A percentile compares a stretch with the other conserved stretches of the same genome.
phyloP scores from a whole-genome alignment of 2,888 invertebrate species.

The Metopia argyrocephala region DNA sequence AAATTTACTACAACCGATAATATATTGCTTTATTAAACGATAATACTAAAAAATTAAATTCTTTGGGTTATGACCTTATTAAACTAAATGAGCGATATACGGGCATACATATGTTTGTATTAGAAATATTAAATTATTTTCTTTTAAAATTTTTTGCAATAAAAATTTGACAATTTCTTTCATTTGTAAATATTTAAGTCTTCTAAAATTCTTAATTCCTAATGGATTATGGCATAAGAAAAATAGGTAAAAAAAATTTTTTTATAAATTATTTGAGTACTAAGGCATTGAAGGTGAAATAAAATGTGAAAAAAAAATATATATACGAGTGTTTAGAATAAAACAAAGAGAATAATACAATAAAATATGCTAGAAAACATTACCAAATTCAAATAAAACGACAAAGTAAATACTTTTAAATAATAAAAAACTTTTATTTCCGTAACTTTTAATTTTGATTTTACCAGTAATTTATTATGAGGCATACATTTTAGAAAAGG shows the following conservation, averaged over 20 bases:
- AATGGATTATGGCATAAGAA: constrained; percentile 19
- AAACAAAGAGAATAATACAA: background rate
- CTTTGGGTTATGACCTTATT: too few relatives aligned
- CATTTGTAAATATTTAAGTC: too few relatives aligned
- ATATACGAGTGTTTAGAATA: background rate
- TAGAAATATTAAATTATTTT: too few relatives aligned
- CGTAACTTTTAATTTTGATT: background rate
- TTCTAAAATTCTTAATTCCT: constrained; percentile 30
- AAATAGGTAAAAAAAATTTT: constrained; percentile 3
- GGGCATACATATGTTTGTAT: too few relatives aligned
- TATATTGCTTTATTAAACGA: too few relatives aligned
- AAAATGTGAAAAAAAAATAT: constrained; percentile 9
- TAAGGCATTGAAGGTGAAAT: background rate
- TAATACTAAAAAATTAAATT: too few relatives aligned
- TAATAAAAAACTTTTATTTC: background rate
- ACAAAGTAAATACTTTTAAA: background rate
- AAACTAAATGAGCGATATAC: too few relatives aligned
- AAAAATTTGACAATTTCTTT: too few relatives aligned
- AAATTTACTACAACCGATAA: too few relatives aligned
- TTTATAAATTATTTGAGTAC: constrained; percentile 29
- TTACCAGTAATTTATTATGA: background rate
- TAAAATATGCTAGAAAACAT: constrained; percentile 29
- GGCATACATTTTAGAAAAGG: too few relatives aligned
- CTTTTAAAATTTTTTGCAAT: too few relatives aligned
- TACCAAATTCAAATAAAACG: constrained; percentile 45